A percentile compares a stretch with the other conserved stretches of the same genome.
Evolutionary conservation across 1,140 invertebrate genomes (phyloP).

Genomic region (Babylonia areolata): DNA sequence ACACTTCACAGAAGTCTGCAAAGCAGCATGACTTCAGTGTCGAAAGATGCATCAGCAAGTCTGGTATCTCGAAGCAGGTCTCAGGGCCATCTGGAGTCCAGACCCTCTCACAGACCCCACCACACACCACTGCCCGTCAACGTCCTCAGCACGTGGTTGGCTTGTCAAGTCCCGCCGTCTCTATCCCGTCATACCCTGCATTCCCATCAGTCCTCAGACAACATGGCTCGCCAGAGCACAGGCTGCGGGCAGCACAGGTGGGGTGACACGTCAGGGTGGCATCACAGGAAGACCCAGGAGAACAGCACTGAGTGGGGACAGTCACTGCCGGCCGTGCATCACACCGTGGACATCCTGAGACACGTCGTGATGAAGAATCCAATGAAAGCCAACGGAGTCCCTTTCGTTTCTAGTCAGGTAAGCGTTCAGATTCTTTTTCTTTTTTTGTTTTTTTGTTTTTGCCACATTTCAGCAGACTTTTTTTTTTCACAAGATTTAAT

Average conservation of each 20-base stretch:
- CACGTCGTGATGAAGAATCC: not conserved
- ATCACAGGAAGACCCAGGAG: not conserved
- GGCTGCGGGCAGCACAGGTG: not conserved
- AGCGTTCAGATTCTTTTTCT: not conserved
- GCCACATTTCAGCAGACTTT: too few relatives aligned
- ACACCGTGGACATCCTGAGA: not conserved
- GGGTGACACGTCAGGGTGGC: not conserved
- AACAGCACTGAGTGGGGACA: not conserved
- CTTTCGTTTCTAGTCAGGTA: not conserved
- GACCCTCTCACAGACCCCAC: not conserved
- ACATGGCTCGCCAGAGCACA: not conserved
- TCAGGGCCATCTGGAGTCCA: not conserved
- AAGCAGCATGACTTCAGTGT: slow-evolving; percentile 24
- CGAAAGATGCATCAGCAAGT: too few relatives aligned
- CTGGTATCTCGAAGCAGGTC: not conserved
- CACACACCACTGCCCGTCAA: not conserved
- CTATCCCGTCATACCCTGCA: not conserved
- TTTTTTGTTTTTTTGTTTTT: too few relatives aligned
- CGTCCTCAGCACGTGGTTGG: slow-evolving; percentile 22
- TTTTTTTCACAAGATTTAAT: too few relatives aligned
- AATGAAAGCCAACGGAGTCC: not conserved
- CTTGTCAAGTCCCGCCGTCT: slow-evolving; percentile 5
- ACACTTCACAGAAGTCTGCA: not conserved
- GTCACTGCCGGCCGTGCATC: not conserved
- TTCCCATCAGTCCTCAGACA: slow-evolving; percentile 13